Conservation (phyloP, 2,797 vertebrate genomes). For the Gobionotothen gibberifrons region DNA sequence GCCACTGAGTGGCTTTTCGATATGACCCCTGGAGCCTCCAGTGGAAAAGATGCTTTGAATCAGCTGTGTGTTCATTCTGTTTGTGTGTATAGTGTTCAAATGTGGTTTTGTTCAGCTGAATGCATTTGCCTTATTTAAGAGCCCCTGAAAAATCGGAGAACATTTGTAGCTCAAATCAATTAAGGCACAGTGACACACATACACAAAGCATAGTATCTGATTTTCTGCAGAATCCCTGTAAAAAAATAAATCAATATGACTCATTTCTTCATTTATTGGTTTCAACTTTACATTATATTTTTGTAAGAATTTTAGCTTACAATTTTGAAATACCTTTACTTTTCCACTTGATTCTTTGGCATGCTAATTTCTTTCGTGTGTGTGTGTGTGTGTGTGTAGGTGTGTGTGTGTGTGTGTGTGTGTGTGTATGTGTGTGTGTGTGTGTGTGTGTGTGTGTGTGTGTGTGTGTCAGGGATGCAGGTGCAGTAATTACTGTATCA, state of each 20-base stretch:
- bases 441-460: background rate
- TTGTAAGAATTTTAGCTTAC: background rate
- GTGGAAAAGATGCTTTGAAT: conserved; percentile 57
- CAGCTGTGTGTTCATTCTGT: conserved; percentile 28
- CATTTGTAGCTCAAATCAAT: conserved; percentile 22
- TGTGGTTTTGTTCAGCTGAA: conserved; percentile 41
- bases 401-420: no score
- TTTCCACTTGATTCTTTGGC: conserved; percentile 3
- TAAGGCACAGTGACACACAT: background rate
- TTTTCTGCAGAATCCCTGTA: conserved; percentile 10
- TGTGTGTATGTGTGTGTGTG: background rate
- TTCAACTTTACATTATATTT: background rate
- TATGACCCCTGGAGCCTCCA: conserved; percentile 54
- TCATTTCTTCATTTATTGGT: background rate
- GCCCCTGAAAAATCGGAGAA: conserved; percentile 17
- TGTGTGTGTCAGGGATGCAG: conserved; percentile 62
- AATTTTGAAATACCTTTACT: conserved; percentile 18
- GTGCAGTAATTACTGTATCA: conserved; percentile 74
- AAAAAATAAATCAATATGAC: background rate
- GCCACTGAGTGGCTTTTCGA: conserved; percentile 50
- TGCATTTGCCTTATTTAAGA: conserved; percentile 34
- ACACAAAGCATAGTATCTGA: background rate
- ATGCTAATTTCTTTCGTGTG: conserved; percentile 8
- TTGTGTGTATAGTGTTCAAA: conserved; percentile 56
- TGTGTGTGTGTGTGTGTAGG: no score